phyloP scores from a whole-genome alignment of 2,113 vertebrate genomes.

The Origma solitaria region DNA sequence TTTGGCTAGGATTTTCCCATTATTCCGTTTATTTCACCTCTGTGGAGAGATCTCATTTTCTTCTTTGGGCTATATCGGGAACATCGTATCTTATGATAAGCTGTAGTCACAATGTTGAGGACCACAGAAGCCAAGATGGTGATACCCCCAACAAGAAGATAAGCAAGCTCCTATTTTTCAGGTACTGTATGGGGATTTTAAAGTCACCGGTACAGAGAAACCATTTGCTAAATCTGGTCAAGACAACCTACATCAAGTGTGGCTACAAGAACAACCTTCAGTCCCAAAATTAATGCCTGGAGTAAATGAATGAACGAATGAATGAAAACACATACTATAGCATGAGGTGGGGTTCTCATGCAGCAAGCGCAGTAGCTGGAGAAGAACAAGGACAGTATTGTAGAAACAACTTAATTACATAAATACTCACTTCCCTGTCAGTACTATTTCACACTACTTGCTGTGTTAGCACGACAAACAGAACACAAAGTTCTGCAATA shows the following conservation, averaged over 20 bases:
- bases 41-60: not conserved
- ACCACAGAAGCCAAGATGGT: not conserved
- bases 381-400: not conserved
- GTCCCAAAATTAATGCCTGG: not conserved
- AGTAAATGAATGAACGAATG: not conserved
- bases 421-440: not conserved
- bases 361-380: not conserved
- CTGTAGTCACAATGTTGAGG: rapidly evolving
- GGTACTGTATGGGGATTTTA: not conserved
- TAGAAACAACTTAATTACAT: not conserved
- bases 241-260: not conserved
- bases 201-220: not conserved
- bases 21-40: not conserved
- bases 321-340: not conserved
- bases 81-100: not conserved
- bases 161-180: not conserved
- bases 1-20: not conserved
- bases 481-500: not conserved
- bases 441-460: not conserved
- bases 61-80: not conserved
- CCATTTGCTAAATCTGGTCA: not conserved
- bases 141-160: not conserved
- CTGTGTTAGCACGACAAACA: not conserved
- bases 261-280: not conserved
- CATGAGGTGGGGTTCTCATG: not conserved